Base-by-base conservation (phyloP, 1,140 invertebrate genomes). In the Chrysoperla carnea region DNA sequence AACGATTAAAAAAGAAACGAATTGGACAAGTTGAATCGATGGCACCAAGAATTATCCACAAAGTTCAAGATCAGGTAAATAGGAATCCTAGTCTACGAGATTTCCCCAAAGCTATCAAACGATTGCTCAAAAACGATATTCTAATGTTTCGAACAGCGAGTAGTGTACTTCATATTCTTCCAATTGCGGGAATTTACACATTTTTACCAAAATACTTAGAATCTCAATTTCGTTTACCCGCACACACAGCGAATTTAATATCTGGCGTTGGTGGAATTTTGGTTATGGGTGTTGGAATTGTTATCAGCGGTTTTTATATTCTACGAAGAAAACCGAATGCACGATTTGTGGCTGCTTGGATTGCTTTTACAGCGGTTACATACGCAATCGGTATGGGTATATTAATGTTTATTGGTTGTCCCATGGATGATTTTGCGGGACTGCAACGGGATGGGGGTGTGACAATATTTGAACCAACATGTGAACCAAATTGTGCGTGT, bases 181-280 rank as follows among this genome's bases (percentile, higher is more conserved):
- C 87, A 35, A 88, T 92, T 49, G 84, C 85, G 43, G 89, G 88
- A 5, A 68, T 91, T 7, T 91, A 92, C 62, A 90, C 87, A 36
- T 95, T 93, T 63, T 67, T 93, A 51, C 89, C 90, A 39, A 94
- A 94, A 62, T 94, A 92, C 61, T 64, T 94, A 48, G 88, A 93
- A 67, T 83, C 79, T 38, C 87, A 92, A 69, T 94, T 93, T 65
- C 71, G 84, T 46, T 63, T 92, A 52, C 76, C 87, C 11, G 84
- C 88, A 37, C 80, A 85, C 58, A 76, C 84, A 53, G 88, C 89
- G 31, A 91, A 88, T 56, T 79, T 92, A 70, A 81, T 93, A 52
- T 82, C 88, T 64, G 89, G 84, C 54, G 74, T 89, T 49, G 86
- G 84, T 47, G 89, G 89, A 46, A 92, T 93, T 50, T 67, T 92